Conservation (phyloP, 92 coral and sea anemone species). For the Meandrina meandrites region DNA sequence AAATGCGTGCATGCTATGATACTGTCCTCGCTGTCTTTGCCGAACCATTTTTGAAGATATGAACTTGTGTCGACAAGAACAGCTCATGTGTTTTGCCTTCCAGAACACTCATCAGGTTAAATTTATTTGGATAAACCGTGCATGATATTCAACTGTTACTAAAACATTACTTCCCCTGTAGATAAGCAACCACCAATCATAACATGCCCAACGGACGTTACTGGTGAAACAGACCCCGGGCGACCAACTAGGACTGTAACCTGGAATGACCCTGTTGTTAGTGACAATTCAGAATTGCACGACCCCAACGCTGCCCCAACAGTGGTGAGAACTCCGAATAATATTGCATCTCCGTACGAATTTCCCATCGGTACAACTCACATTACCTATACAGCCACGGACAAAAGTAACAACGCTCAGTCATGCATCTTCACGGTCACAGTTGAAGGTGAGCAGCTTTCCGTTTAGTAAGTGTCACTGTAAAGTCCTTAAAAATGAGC, state of each 20-base stretch:
- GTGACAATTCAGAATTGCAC: conserved; percentile 82
- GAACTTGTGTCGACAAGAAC: too few species aligned
- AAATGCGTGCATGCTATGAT: too few species aligned
- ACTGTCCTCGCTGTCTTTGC: too few species aligned
- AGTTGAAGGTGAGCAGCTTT: conserved; percentile 59
- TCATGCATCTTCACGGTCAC: conserved; percentile 83
- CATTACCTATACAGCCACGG: conserved; percentile 83
- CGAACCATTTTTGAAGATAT: too few species aligned
- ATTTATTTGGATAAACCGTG: neutral
- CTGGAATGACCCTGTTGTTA: conserved; percentile 69
- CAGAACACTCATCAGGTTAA: too few species aligned
- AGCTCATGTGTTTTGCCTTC: too few species aligned
- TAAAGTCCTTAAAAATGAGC: too few species aligned
- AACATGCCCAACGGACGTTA: conserved; percentile 65
- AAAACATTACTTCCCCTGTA: conserved; percentile 9
- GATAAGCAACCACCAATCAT: conserved; percentile 85
- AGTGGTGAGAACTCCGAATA: conserved; percentile 59
- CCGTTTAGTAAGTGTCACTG: too few species aligned
- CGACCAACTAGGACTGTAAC: conserved; percentile 69
- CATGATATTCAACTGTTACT: too few species aligned
- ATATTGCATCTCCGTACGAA: conserved; percentile 77
- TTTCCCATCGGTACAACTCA: conserved; percentile 80
- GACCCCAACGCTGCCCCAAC: conserved; percentile 78
- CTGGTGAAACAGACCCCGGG: conserved; percentile 75
- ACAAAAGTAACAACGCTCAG: conserved; percentile 64